Evolutionary conservation across 2,113 vertebrate species (phyloP).

Genomic region (Cricetomys ansorgei): DNA sequence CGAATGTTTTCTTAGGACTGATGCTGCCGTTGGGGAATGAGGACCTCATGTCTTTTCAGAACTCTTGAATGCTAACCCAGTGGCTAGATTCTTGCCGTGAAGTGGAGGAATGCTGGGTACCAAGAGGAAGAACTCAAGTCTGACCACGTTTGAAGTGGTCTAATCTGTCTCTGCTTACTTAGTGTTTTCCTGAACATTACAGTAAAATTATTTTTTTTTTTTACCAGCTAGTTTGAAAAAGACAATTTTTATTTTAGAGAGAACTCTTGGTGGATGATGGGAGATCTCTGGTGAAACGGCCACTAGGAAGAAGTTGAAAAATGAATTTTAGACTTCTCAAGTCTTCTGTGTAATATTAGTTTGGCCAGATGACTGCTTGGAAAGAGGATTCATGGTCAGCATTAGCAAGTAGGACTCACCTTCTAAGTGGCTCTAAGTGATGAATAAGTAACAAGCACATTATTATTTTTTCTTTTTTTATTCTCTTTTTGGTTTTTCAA

Average conservation of each 20-base stretch:
- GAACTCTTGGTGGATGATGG: background rate
- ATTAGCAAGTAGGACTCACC: background rate
- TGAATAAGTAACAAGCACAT: background rate
- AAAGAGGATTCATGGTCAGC: background rate
- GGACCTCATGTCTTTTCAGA: conserved; percentile 6
- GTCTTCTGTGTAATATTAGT: background rate
- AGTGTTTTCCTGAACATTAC: conserved; percentile 2
- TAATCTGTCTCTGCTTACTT: conserved; percentile 9
- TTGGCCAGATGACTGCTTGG: background rate
- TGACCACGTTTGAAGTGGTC: conserved; percentile 28
- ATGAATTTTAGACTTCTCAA: background rate
- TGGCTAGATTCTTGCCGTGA: background rate
- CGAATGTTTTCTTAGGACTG: conserved; percentile 11
- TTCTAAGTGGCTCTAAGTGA: background rate
- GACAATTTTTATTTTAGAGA: background rate
- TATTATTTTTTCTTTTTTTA: no score
- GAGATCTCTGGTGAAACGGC: background rate
- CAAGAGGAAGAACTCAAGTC: background rate
- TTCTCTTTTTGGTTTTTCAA: no score
- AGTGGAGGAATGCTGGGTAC: background rate
- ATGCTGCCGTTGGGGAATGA: background rate
- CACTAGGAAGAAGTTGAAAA: background rate
- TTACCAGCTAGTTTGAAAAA: background rate
- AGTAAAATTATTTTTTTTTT: background rate
- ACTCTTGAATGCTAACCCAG: background rate